A percentile compares a stretch with the other conserved stretches of the same genome.
phyloP scores from a whole-genome alignment of 64 coral and sea anemone genomes.

The Montipora efflorescens region DNA sequence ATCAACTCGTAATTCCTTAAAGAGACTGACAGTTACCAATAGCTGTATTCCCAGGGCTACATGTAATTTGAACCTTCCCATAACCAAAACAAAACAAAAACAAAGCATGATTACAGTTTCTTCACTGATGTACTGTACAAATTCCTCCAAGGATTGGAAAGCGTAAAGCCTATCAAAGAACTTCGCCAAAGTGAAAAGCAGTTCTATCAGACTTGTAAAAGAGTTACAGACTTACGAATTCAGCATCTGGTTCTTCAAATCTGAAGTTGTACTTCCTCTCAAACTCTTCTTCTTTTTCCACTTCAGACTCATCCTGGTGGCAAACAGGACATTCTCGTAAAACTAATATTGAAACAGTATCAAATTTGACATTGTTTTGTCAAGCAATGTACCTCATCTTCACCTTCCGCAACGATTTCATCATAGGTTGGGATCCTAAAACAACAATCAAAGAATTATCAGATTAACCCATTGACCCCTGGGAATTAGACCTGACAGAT shows the following conservation, averaged over 20 bases:
- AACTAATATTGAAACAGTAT: background rate
- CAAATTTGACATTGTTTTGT: background rate
- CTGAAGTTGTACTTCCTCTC: slow-evolving; percentile 96
- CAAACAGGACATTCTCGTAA: background rate
- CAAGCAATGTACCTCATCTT: slow-evolving; percentile 47
- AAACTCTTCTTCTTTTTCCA: slow-evolving; percentile 98
- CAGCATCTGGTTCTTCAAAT: slow-evolving; percentile 96
- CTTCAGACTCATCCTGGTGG: slow-evolving; percentile 77
- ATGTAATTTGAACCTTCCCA: no score
- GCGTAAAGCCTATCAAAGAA: no score
- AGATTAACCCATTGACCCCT: no score
- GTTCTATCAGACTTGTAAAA: background rate
- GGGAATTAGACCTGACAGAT: no score
- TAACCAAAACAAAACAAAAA: no score
- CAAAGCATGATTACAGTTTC: no score
- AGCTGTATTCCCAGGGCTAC: no score
- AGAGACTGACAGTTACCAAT: no score
- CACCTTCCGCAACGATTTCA: slow-evolving; percentile 69
- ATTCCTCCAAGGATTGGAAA: no score
- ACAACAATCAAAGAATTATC: background rate
- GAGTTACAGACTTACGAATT: slow-evolving; percentile 65
- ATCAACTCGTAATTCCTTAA: no score
- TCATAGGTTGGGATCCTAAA: slow-evolving; percentile 77
- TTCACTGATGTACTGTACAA: no score
- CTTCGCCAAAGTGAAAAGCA: background rate